Evolutionary conservation across 2,888 invertebrate species (phyloP).

Genomic region (Steromphala cineraria): DNA sequence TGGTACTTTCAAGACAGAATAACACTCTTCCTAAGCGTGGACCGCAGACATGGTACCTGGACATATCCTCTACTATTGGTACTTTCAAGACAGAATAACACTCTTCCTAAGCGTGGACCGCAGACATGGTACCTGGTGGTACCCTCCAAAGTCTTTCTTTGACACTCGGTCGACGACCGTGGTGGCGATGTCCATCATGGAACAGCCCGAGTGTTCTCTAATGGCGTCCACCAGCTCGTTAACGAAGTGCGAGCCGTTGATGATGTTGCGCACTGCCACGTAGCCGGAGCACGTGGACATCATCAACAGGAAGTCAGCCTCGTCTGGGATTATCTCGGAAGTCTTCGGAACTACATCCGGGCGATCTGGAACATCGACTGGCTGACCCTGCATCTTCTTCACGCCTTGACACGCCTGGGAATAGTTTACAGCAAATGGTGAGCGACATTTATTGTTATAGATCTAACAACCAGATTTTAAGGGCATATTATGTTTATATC

Average conservation of each 20-base stretch:
- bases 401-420: background rate
- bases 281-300: conserved; percentile 1
- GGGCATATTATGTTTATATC: too few species aligned
- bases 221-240: background rate
- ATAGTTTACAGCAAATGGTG: background rate
- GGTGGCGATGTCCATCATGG: background rate
- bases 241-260: conserved; percentile 5
- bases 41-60: too few species aligned
- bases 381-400: background rate
- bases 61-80: too few species aligned
- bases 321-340: conserved; percentile 3
- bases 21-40: too few species aligned
- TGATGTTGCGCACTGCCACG: conserved; percentile 4
- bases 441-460: too few species aligned
- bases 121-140: conserved; percentile 2
- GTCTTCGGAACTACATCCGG: background rate
- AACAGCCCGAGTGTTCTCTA: background rate
- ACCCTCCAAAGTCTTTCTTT: background rate
- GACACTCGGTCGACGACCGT: background rate
- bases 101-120: background rate
- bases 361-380: background rate
- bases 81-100: background rate
- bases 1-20: too few species aligned
- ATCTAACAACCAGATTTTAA: too few species aligned
- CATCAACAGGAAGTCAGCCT: conserved; percentile 9